Evolutionary conservation across 1,140 invertebrate species (phyloP), one percentile per base, ranked within the genome.

Genomic region (Halotydeus destructor): DNA sequence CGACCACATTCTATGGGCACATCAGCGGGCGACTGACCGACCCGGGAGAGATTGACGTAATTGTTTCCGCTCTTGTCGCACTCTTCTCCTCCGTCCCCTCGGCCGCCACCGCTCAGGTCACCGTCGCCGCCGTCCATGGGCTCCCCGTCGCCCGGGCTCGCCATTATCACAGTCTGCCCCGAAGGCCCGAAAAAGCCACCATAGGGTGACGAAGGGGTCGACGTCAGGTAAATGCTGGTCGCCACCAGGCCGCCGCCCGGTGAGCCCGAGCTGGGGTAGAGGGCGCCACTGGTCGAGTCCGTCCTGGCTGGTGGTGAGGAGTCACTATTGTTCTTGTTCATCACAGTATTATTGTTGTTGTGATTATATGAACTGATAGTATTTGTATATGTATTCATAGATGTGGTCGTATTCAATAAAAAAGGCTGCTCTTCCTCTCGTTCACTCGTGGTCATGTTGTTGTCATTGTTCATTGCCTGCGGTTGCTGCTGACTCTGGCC

Each of bases 371-470:
- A 35, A 49, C 41, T 52, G 51, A 49, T 52, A 52, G 47, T 52
- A 49, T 44, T 52, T 51, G 51, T 45, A 46, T 48, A 52, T 51
- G 51, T 52, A 52, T 48, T 52, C 51, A 52, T 52, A 52, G 51
- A 52, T 48, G 51, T 52, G 45, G 51, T 51, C 50, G 51, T 49
- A 52, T 46, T 52, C 45, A 46, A 49, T 52, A 53, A 52, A 52
- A 53, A 53, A 52, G 41, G 42, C 24, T 48, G 48, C 16, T 44
- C 36, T n/a, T 18, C 14, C 16, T 42, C 6, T 42, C 12, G 16
- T 39, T 38, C n/a, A 32, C 14, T 41, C 14, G 41, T 43, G 14
- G 41, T 8, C 3, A 16, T 38, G 14, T 5, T 40, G 36, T 5
- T 41, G 33, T 16, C 9, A 6, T 12, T 27, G 38, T 4, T 14